Conservation (phyloP, 2,888 invertebrate species). For the Heliconius hortense region DNA sequence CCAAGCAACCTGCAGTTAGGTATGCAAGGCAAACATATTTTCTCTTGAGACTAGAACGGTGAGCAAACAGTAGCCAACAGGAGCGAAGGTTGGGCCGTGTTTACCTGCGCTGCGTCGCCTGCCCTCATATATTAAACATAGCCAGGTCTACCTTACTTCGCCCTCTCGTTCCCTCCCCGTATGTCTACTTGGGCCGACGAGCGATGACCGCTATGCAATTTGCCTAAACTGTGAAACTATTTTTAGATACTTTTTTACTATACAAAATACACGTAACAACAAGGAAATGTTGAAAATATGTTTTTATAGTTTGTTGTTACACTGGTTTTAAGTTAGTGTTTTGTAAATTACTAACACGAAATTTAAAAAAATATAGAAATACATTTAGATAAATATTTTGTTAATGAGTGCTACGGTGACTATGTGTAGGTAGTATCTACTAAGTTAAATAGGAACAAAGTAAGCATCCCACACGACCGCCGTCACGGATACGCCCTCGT, state of each 20-base stretch:
- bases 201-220: conserved; percentile 20
- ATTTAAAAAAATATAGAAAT: neutral
- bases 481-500: conserved; percentile 15
- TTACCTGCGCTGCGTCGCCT: conserved; percentile 77
- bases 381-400: neutral
- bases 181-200: conserved; percentile 44
- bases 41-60: conserved; percentile 79
- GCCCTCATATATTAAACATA: conserved; percentile 81
- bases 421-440: neutral
- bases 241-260: neutral
- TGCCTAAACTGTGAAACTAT: conserved; percentile 6
- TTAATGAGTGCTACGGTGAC: conserved; percentile 1
- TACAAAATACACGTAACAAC: neutral
- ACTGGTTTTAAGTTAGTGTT: neutral
- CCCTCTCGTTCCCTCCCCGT: conserved; percentile 48
- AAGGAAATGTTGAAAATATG: neutral
- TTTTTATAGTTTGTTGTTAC: neutral
- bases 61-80: conserved; percentile 75
- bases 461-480: neutral
- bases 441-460: conserved; percentile 2
- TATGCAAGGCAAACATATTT: conserved; percentile 81
- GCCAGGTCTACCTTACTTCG: conserved; percentile 64
- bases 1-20: conserved; percentile 66
- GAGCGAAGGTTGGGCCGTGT: conserved; percentile 75
- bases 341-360: neutral